Percentiles rank a stretch among this genome's conserved stretches.
phyloP scores from a whole-genome alignment of 2,888 invertebrate genomes.

The Thecophora atra region DNA sequence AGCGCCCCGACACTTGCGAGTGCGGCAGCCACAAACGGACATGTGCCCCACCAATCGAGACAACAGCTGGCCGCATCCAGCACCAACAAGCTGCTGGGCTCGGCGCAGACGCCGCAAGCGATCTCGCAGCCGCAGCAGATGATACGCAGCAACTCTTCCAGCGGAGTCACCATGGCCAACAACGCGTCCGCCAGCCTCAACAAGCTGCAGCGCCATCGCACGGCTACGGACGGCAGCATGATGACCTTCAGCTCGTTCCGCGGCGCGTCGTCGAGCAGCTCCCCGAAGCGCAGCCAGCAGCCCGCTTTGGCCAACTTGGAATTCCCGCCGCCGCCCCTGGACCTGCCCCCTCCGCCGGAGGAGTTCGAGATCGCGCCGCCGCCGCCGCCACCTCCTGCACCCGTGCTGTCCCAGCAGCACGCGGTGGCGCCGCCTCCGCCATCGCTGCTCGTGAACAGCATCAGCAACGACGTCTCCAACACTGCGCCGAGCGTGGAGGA shows the following conservation, averaged over 20 bases:
- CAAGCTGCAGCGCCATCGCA: constrained; percentile 70
- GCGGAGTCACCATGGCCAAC: constrained; percentile 77
- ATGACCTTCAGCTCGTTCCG: constrained; percentile 68
- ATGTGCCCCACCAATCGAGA: constrained; percentile 36
- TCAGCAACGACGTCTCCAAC: constrained; percentile 69
- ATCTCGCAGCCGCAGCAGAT: constrained; percentile 71
- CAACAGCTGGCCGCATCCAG: constrained; percentile 15
- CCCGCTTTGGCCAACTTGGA: constrained; percentile 84
- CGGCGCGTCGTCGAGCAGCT: constrained; percentile 74
- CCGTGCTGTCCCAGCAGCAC: constrained; percentile 44
- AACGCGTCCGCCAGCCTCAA: constrained; percentile 71
- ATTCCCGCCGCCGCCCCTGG: constrained; percentile 86
- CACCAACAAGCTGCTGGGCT: constrained; percentile 29
- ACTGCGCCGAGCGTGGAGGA: constrained; percentile 77
- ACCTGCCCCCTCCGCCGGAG: constrained; percentile 81
- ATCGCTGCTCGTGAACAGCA: constrained; percentile 55
- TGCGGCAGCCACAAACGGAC: constrained; percentile 44
- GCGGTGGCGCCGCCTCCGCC: constrained; percentile 46
- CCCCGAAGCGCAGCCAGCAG: constrained; percentile 76
- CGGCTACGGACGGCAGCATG: constrained; percentile 67
- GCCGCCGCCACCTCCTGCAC: constrained; percentile 50
- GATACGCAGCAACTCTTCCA: constrained; percentile 89
- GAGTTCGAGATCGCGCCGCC: constrained; percentile 67
- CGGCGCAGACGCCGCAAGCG: constrained; percentile 44
- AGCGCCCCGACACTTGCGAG: constrained; percentile 42